Evolutionary conservation across 2,797 vertebrate genomes (phyloP).

Genomic region (Naso thynnoides): DNA sequence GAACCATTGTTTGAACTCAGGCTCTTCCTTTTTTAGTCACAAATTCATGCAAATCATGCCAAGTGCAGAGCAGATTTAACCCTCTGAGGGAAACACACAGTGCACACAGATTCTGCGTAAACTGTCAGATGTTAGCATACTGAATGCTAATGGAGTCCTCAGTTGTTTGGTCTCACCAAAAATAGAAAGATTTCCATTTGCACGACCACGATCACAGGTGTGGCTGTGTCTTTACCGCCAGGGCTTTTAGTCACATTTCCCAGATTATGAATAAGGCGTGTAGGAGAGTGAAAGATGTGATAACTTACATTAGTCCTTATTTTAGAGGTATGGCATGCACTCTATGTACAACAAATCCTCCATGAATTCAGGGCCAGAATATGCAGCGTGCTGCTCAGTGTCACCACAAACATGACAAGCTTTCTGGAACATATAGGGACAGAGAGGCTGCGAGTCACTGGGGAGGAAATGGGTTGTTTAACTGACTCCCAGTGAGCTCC

Average conservation of each 20-base stretch:
- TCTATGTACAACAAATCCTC: slow-evolving; percentile 17
- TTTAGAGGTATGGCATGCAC: slow-evolving; percentile 40
- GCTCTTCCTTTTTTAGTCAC: slow-evolving; percentile 31
- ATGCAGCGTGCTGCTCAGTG: slow-evolving; percentile 60
- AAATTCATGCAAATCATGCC: slow-evolving; percentile 65
- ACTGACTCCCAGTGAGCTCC: slow-evolving; percentile 55
- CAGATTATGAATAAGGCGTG: slow-evolving; percentile 10
- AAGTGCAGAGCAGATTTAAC: slow-evolving; percentile 34
- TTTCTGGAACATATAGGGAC: slow-evolving; percentile 63
- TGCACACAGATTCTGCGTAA: not conserved
- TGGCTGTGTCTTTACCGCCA: not conserved
- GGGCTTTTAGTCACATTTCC: not conserved
- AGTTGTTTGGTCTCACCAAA: slow-evolving; percentile 36
- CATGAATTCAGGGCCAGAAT: slow-evolving; percentile 23
- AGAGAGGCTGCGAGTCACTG: slow-evolving; percentile 59
- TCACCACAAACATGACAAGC: slow-evolving; percentile 65
- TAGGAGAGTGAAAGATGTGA: slow-evolving; percentile 13
- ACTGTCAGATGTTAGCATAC: not conserved
- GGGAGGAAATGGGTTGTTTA: slow-evolving; percentile 78
- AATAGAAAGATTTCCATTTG: slow-evolving; percentile 52
- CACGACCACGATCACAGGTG: slow-evolving; percentile 44
- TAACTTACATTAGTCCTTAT: slow-evolving; percentile 20
- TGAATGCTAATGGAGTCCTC: slow-evolving; percentile 17
- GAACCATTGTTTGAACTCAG: slow-evolving; percentile 37
- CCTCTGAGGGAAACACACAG: not conserved